Percentiles rank a stretch among this genome's conserved stretches.
Evolutionary conservation across 2,888 invertebrate genomes (phyloP).

Genomic region (Therioaphis trifolii): DNA sequence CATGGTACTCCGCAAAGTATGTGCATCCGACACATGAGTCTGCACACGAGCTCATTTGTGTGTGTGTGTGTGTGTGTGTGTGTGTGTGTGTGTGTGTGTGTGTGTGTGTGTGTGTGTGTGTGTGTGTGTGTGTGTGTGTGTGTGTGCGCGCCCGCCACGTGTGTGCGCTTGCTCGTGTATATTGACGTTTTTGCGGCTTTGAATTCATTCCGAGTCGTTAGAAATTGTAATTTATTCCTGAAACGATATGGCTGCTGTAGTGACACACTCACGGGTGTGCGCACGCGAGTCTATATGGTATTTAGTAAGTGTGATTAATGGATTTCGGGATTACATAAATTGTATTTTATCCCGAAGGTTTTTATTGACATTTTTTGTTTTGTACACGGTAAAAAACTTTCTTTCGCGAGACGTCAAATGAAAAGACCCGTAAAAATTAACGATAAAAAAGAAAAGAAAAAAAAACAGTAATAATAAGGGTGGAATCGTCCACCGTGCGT

Average conservation of each 20-base stretch:
- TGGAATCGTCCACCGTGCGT: neutral
- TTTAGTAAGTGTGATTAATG: conserved; percentile 53
- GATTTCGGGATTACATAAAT: conserved; percentile 40
- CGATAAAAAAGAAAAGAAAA: neutral
- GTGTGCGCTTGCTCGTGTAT: neutral
- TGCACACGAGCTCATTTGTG: too few relatives aligned
- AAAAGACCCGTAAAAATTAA: conserved; percentile 10
- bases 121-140: neutral
- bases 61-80: too few relatives aligned
- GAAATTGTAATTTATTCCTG: conserved; percentile 40
- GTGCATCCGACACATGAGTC: too few relatives aligned
- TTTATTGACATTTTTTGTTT: conserved; percentile 49
- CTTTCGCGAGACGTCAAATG: neutral
- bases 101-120: too few relatives aligned
- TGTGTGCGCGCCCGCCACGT: too few relatives aligned
- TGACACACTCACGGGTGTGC: too few relatives aligned
- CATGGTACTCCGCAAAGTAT: too few relatives aligned
- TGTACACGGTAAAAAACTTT: conserved; percentile 7
- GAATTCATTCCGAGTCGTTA: conserved; percentile 37
- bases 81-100: too few relatives aligned
- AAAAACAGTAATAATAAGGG: too few relatives aligned
- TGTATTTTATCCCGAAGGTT: conserved; percentile 32
- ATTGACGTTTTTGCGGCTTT: conserved; percentile 44
- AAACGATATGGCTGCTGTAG: neutral
- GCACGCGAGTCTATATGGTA: neutral